Evolutionary conservation across 2,888 invertebrate species (phyloP), one percentile per base, ranked within the genome.

Genomic region (Cotesia congregata): DNA sequence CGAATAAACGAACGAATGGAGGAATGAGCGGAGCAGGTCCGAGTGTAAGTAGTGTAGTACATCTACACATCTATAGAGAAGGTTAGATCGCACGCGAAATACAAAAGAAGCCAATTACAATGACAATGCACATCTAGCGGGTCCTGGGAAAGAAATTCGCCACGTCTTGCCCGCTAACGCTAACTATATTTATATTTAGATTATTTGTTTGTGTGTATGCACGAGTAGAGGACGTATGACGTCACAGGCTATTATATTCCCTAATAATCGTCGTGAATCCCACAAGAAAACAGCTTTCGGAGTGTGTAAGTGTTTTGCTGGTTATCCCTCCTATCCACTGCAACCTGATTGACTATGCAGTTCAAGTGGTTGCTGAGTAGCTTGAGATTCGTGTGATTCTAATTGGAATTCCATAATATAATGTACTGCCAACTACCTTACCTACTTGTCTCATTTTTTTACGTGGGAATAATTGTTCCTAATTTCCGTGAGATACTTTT

Each of bases 91-190:
- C 86, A 85, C 83, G 87, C 83, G 84, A 86, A 86, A 85, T 85
- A 87, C 86, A 88, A 87, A 86, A 85, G 85, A 77, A 84, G 86
- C 86, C 88, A 88, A 88, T 88, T 88, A 89, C 84, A 89, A 89
- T 89, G 89, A 88, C 89, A 88, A 88, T 88, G 86, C 84, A 81
- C 82, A 81, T 82, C 82, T 83, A 81, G 83, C 83, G 82, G 82
- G 82, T 83, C 86, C 84, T 86, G 88, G 88, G 88, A 88, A 88
- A 86, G 86, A 87, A 86, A 86, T 86, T 86, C 85, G 84, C 86
- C 80, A 82, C 85, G 85, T 86, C 62, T 86, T 85, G 81, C 78
- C 75, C 72, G 76, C 65, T 76, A 76, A 30, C 30, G 76, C 65
- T 76, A 50, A 77, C 77, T 77, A 72, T 40, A 39, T n/a, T 15